Evolutionary conservation across 2,113 vertebrate species (phyloP), one percentile per base, ranked within the genome.

Genomic region (Sakesphorus luctuosus): DNA sequence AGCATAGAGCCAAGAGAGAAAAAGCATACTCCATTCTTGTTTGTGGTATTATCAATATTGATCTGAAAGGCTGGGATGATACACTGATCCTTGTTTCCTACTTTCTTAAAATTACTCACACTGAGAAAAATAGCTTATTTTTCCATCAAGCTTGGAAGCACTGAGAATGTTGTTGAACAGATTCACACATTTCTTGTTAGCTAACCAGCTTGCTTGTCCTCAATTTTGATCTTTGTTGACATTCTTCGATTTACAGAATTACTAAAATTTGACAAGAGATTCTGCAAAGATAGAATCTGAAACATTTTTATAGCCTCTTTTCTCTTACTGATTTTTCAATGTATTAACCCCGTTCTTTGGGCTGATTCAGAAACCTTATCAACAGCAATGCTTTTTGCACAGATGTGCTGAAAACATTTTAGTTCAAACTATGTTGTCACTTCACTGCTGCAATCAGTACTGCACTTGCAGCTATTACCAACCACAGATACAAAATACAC

Each of bases 61-160:
- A 92, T 76, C 65, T 47, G 81, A 90, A 94, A 53, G 50, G 49
- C 82, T 74, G 24, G 61, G 66, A 40, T 84, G 80, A 95, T 69
- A 73, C 47, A 67, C 66, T 16, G 65, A 92, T 84, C 58, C 81
- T 69, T 72, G 35, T 29, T 77, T 72, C 65, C 43, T 43, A 63
- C 33, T 72, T 92, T 47, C 74, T 95, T 90, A 69, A 79, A 84
- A 89, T 87, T 84, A 69, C 63, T 88, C 84, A 62, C 40, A 84
- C 49, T 74, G 75, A 84, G 90, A 89, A 91, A 94, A 88, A 83
- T 11, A 19, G 38, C 40, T 84, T 82, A 31, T 43, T 90, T 73
- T 72, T 69, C 67, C 65, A 69, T 12, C 0, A 1, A 92, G 62
- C 23, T n/a, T 31, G 20, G 68, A 94, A 87, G 74, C 50, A 58